These are phyloP conservation scores for Cryptotermes secundus DNA, from an alignment of 1,140 invertebrate species.

Conservation along the genomic window DNA sequence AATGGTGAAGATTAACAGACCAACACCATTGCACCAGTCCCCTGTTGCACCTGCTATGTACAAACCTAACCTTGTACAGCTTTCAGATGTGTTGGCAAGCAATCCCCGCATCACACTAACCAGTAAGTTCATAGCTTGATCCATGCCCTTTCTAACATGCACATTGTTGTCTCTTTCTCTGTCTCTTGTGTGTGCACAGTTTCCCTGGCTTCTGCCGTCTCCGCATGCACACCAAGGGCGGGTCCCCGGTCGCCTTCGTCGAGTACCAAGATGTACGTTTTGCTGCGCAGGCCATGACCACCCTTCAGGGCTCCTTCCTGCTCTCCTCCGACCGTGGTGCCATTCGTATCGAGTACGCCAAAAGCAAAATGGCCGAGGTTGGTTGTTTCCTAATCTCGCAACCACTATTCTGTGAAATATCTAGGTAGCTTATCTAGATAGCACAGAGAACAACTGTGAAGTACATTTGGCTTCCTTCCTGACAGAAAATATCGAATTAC, in stretches of 20 bases:
- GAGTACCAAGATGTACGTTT: conserved; percentile 91
- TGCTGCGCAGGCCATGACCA: conserved; percentile 85
- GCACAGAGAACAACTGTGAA: too few species aligned
- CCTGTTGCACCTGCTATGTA: neutral
- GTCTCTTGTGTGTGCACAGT: conserved; percentile 69
- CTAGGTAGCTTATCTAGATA: too few species aligned
- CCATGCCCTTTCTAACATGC: conserved; percentile 31
- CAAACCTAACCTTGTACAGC: neutral
- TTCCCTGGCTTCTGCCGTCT: conserved; percentile 96
- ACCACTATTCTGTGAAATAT: neutral
- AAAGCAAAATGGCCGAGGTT: conserved; percentile 93
- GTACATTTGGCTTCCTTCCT: too few species aligned
- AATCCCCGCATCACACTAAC: neutral
- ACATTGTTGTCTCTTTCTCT: conserved; percentile 36
- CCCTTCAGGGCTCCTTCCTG: conserved; percentile 91
- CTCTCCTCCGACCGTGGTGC: conserved; percentile 92
- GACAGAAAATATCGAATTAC: too few species aligned
- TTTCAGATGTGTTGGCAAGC: conserved; percentile 4
- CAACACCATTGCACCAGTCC: neutral
- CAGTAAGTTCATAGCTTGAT: conserved; percentile 21
- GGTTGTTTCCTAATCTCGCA: conserved; percentile 42
- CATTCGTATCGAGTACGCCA: conserved; percentile 97
- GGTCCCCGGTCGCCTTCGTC: conserved; percentile 91
- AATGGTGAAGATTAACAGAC: too few species aligned
- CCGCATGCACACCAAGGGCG: conserved; percentile 94